Evolutionary conservation across 2,888 invertebrate species (phyloP).

Genomic region (Machimus rusticus): DNA sequence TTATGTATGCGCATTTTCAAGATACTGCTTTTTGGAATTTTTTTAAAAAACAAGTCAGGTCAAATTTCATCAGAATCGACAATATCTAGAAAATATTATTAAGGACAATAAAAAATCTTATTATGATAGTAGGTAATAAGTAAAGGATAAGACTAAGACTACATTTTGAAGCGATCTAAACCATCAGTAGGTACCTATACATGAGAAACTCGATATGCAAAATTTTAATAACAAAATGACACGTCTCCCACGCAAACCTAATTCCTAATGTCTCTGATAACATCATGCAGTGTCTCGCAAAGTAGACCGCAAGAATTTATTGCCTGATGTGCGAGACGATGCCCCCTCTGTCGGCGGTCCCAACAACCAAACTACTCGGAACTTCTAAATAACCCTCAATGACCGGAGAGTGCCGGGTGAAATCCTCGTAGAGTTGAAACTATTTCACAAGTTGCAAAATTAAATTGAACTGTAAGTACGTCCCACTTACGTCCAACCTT

Average conservation of each 20-base stretch:
- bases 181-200: neutral
- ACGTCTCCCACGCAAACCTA: neutral
- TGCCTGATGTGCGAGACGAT: neutral
- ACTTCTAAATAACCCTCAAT: constrained; percentile 16
- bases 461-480: constrained; percentile 25
- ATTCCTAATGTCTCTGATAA: neutral
- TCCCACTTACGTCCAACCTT: neutral
- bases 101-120: neutral
- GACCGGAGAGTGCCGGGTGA: neutral
- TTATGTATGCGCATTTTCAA: no score
- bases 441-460: constrained; percentile 22
- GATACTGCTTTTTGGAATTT: no score
- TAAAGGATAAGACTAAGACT: no score
- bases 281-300: neutral
- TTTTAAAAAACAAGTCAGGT: no score
- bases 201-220: neutral
- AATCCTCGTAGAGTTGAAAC: constrained; percentile 16
- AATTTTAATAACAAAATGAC: neutral
- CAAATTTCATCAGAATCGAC: no score
- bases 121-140: no score
- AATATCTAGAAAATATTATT: no score
- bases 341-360: neutral
- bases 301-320: constrained; percentile 10
- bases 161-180: neutral
- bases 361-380: neutral